These are phyloP conservation scores for Pantala flavescens DNA, from an alignment of 1,140 invertebrate species.

Conservation along the genomic window DNA sequence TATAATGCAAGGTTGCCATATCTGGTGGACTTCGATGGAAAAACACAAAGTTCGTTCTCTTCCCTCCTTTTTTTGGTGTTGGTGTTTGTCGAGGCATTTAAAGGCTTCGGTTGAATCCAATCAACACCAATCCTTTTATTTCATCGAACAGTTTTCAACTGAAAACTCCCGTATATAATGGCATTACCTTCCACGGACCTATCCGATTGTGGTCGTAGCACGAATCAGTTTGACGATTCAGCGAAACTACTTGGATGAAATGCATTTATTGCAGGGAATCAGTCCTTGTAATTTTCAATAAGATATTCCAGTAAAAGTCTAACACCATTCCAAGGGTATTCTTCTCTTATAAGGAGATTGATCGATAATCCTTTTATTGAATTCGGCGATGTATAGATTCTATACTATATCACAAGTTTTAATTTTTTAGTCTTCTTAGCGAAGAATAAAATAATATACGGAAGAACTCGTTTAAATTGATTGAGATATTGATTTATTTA, in stretches of 20 bases:
- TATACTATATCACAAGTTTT: too few relatives aligned
- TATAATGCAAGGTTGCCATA: constrained; percentile 9
- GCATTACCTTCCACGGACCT: neutral
- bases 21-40: neutral
- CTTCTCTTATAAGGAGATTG: too few relatives aligned
- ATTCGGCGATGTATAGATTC: too few relatives aligned
- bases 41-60: neutral
- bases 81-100: neutral
- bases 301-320: too few relatives aligned
- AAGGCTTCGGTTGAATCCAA: constrained; percentile 8
- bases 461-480: too few relatives aligned
- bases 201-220: constrained; percentile 7
- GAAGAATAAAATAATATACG: too few relatives aligned
- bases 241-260: neutral
- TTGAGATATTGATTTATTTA: too few relatives aligned
- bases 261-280: neutral
- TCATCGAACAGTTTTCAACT: constrained; percentile 9
- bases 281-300: too few relatives aligned
- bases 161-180: constrained; percentile 9
- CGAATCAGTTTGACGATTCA: neutral
- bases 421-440: too few relatives aligned
- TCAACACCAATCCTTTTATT: constrained; percentile 10
- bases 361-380: too few relatives aligned
- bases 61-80: neutral
- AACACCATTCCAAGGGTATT: too few relatives aligned